Evolutionary conservation across 2,113 vertebrate genomes (phyloP), one percentile per base, ranked within the genome.

Genomic region (Saguinus midas): DNA sequence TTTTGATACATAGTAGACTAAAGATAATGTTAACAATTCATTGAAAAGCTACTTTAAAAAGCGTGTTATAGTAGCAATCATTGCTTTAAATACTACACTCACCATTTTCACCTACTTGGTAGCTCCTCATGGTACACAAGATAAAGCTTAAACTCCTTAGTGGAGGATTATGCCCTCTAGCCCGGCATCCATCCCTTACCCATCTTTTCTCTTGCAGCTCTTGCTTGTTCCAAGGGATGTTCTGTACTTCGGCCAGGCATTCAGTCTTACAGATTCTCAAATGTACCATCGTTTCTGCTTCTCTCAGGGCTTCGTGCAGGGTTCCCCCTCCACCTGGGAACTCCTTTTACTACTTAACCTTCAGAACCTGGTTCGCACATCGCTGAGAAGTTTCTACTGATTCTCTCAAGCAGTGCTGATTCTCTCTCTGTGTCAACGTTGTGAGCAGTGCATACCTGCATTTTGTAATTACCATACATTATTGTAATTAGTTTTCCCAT

Each of bases 11-110:
- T 84, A 88, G 35, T 79, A 94, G 32, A 50, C n/a, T 68, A 78
- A 85, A 87, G 43, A 61, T 80, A 80, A 57, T 58, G 50, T 94
- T 57, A 78, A 86, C 93, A 84, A 96, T 92, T 91, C 58, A 95
- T 68, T 80, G 73, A 86, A 73, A 95, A 75, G 8, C 21, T 94
- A 58, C 14, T 43, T 97, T 87, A 20, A 76, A 93, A 87, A 76
- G 20, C 2, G 5, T 66, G 8, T 35, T 18, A 40, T 1, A 58
- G 11, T 84, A 86, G n/a, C 50, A 10, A 3, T 86, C n/a, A 81
- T 66, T 86, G 9, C 40, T 89, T 73, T 90, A 68, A 94, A 50
- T 92, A 48, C 48, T 72, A 16, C 20, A 8, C 68, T 95, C 7
- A 37, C 40, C 17, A 68, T 40, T 61, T 89, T 64, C 5, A 3